A percentile compares a stretch with the other conserved stretches of the same genome.
phyloP scores from a whole-genome alignment of 2,113 vertebrate species.

The Stercorarius parasiticus region DNA sequence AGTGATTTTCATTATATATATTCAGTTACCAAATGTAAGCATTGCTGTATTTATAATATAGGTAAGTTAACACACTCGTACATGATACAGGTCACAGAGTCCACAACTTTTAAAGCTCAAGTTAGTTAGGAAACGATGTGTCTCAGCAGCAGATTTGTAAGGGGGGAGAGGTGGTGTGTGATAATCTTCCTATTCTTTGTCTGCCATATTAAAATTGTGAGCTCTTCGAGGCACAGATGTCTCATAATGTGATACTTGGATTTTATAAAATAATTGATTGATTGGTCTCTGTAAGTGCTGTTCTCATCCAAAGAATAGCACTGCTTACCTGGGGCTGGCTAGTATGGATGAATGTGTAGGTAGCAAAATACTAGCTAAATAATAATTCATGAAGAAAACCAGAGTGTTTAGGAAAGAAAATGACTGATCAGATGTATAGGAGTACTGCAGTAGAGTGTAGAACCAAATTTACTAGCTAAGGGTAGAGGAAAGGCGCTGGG shows the following conservation, averaged over 20 bases:
- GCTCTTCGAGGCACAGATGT: neutral
- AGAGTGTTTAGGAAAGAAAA: neutral
- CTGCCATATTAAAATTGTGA: neutral
- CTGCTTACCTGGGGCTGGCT: neutral
- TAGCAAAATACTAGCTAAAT: neutral
- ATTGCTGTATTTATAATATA: neutral
- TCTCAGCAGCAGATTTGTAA: neutral
- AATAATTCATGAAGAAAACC: neutral
- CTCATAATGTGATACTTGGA: neutral
- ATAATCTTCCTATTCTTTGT: neutral
- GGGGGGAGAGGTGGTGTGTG: no score
- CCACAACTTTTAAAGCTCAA: neutral
- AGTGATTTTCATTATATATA: neutral
- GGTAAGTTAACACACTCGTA: neutral
- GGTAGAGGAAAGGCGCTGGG: neutral
- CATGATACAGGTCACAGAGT: neutral
- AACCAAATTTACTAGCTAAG: neutral
- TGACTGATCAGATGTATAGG: neutral
- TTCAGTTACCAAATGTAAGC: neutral
- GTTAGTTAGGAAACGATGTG: neutral
- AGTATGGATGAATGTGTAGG: neutral
- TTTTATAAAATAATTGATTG: neutral
- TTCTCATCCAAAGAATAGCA: neutral
- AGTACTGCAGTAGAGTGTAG: neutral
- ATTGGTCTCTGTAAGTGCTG: neutral